phyloP scores from a whole-genome alignment of 23 tunicate genomes.

The Ascidia mentula region DNA sequence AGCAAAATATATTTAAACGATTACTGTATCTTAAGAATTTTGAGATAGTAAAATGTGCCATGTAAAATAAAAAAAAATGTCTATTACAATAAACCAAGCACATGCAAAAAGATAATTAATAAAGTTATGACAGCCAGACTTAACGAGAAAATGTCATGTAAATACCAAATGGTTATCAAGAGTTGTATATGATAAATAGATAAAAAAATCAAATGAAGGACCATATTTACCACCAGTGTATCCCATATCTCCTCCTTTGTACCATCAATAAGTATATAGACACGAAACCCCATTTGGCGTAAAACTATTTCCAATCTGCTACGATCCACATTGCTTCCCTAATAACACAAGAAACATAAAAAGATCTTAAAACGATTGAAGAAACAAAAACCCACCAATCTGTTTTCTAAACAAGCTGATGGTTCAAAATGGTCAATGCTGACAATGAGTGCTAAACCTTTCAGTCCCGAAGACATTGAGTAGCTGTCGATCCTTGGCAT shows the following conservation, averaged over 20 bases:
- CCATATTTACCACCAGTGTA: constrained; percentile 32
- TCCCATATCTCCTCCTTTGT: constrained; percentile 58
- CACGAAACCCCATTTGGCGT: constrained; percentile 48
- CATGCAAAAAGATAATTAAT: no score
- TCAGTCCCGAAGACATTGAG: constrained; percentile 24
- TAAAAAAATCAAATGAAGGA: neutral
- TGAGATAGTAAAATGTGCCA: no score
- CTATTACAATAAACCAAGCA: no score
- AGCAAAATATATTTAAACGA: no score
- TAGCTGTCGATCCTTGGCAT: constrained; percentile 38
- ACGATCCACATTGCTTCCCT: constrained; percentile 71
- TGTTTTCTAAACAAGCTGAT: constrained; percentile 40
- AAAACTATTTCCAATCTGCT: constrained; percentile 57
- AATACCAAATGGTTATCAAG: no score
- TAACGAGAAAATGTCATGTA: no score
- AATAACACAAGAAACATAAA: neutral
- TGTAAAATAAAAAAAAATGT: no score
- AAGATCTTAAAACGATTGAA: no score
- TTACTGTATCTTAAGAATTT: no score
- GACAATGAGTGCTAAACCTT: constrained; percentile 59
- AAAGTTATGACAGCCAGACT: no score
- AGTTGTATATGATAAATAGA: no score
- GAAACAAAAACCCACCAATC: constrained; percentile 36
- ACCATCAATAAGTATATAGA: constrained; percentile 44
- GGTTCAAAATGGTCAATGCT: constrained; percentile 67